Conservation (phyloP, 2,888 invertebrate species). For the Cheilosia urbana region DNA sequence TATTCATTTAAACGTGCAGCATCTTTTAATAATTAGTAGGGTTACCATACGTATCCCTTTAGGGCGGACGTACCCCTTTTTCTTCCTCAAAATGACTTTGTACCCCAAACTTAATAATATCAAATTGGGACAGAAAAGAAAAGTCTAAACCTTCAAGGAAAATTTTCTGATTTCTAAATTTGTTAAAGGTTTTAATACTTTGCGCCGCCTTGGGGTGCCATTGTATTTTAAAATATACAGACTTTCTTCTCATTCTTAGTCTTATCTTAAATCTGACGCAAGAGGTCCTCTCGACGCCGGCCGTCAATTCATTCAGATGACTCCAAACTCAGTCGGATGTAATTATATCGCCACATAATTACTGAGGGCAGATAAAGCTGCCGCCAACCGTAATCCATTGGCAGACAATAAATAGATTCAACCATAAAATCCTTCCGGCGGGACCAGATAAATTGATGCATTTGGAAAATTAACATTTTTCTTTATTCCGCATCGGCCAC, state of each 20-base stretch:
- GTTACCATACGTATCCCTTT: no score
- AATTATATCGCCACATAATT: conserved; percentile 60
- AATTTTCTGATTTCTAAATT: not conserved
- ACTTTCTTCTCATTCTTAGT: not conserved
- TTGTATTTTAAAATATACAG: no score
- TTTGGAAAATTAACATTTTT: conserved; percentile 75
- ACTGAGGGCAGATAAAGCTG: conserved; percentile 31
- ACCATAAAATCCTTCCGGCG: conserved; percentile 64
- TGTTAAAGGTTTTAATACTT: no score
- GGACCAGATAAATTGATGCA: conserved; percentile 72
- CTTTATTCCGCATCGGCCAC: conserved; percentile 54
- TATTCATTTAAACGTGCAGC: no score
- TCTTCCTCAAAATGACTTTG: no score
- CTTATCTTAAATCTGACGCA: not conserved
- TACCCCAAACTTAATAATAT: no score
- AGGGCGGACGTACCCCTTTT: no score
- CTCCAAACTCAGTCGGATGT: conserved; percentile 39
- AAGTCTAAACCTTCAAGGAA: no score
- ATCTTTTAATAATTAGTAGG: no score
- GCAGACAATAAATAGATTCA: conserved; percentile 65
- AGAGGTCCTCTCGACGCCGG: not conserved
- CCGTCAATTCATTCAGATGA: not conserved
- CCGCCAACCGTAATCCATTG: conserved; percentile 47
- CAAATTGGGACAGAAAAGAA: no score
- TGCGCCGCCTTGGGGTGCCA: no score